Evolutionary conservation across 2,888 invertebrate genomes (phyloP).

Genomic region (Argyresthia goedartella): DNA sequence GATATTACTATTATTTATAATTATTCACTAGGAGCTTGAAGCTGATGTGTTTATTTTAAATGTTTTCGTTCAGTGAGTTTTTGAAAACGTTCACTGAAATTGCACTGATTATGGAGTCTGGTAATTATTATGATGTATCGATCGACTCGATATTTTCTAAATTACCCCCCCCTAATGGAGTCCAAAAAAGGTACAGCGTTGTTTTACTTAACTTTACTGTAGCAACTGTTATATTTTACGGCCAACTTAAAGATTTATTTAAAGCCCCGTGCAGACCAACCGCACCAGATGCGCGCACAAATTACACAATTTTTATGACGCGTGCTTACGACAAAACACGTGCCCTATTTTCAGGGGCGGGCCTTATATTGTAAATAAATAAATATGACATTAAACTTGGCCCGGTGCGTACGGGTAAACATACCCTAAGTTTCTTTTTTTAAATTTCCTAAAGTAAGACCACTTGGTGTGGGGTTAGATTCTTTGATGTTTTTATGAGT

Average conservation of each 20-base stretch:
- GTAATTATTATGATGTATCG: too few species aligned
- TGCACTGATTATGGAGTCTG: too few species aligned
- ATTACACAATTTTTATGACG: conserved; percentile 55
- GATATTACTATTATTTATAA: too few species aligned
- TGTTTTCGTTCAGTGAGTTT: too few species aligned
- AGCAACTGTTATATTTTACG: too few species aligned
- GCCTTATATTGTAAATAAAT: conserved; percentile 55
- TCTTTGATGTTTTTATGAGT: neutral
- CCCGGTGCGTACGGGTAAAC: conserved; percentile 42
- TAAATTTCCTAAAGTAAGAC: neutral
- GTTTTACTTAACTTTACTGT: too few species aligned
- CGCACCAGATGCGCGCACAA: conserved; percentile 45
- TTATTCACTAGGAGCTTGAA: too few species aligned
- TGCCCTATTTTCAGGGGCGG: conserved; percentile 30
- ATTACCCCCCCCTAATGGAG: too few species aligned
- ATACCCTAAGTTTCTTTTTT: conserved; percentile 32
- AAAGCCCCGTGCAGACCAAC: neutral
- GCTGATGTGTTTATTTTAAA: too few species aligned
- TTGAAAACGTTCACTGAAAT: too few species aligned
- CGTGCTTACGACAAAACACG: conserved; percentile 31
- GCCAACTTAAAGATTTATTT: neutral
- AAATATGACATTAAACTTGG: conserved; percentile 47
- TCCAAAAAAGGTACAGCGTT: too few species aligned
- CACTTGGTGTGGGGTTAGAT: neutral
- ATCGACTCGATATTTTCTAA: too few species aligned